Evolutionary conservation across 2,888 invertebrate species (phyloP), one percentile per base, ranked within the genome.

Genomic region (Rotaria sp.): DNA sequence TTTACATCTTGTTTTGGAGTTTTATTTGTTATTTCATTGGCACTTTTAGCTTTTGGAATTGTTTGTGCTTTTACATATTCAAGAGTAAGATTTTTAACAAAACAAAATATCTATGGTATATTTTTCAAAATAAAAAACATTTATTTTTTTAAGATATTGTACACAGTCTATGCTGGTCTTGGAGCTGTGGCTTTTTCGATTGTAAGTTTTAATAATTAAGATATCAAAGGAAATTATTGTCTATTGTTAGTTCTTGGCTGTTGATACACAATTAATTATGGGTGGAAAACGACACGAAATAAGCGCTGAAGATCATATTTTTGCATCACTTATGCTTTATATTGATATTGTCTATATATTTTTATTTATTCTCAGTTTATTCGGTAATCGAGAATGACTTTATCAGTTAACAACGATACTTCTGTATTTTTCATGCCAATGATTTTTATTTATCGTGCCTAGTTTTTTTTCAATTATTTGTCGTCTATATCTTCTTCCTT

Each of bases 211-310:
- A 13, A 13, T 8, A 18, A 2, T 52, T 26, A 41, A 41, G 18
- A n/a, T 24, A 41, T 8, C 10, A 11, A 80, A n/a, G 26, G 4
- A 41, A 45, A 15, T 80, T 26, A 10, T 45, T n/a, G 7, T 80
- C 18, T 26, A 11, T 0, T 2, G 2, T 74, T 26, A 80, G 24
- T 86, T 85, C 85, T 85, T 86, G 45, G 86, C 86, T 38, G 59
- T 84, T 84, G 86, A 86, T 75, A 86, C 86, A 38, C 86, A 86
- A 85, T 24, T 75, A 24, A 55, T 86, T 74, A 75, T 86, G 57
- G 86, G 86, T 35, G 84, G 84, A 35, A 50, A 55, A 55, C 50
- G 55, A 30, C 55, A 84, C 26, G 84, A 84, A 84, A 84, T 84
- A 3, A 84, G 55, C 38, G 52, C 84, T 35, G 84, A 84, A 45